Evolutionary conservation across 2,888 invertebrate genomes (phyloP), one percentile per base, ranked within the genome.

Genomic region (Chorisops tibialis): DNA sequence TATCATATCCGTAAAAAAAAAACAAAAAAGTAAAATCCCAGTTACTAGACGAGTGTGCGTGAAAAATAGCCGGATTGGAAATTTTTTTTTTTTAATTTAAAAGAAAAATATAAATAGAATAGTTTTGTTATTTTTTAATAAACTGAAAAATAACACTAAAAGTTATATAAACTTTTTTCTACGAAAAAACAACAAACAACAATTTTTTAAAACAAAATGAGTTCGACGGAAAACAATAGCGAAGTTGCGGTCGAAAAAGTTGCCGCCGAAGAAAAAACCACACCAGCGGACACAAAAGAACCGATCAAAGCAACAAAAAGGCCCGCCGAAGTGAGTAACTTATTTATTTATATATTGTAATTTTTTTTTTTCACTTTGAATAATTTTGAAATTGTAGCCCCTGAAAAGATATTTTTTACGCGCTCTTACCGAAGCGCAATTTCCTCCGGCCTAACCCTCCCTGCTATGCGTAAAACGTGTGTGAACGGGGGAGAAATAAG

Each of bases 191-290:
- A 65, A 65, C 52, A 22, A 49, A 60, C 56, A 64, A 66, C 41
- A 72, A 74, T 69, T 73, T 71, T n/a, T n/a, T n/a, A n/a, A 77
- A 74, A 74, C 75, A 80, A 77, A 79, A 89, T 89, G 89, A 89
- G 88, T 84, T 83, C 88, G 79, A 72, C 87, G 81, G 87, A 87
- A 80, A 87, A 87, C 80, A 88, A 87, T 81, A 79, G 81, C 67
- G 87, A 88, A 79, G 87, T 88, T 75, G 87, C 86, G 71, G 85
- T 88, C 67, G 88, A 88, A 79, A 88, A 88, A 81, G 82, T 85
- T 76, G 82, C 82, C 72, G 81, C 81, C 72, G 76, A 75, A 62
- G 85, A 85, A 71, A 85, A 85, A 78, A 79, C 80, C 70, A 78
- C 80, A 66, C 77, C 74, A 66, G 61, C 59, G 54, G 62, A 62